phyloP scores from a whole-genome alignment of 2,797 vertebrate genomes.

The Sebastes vulpes region DNA sequence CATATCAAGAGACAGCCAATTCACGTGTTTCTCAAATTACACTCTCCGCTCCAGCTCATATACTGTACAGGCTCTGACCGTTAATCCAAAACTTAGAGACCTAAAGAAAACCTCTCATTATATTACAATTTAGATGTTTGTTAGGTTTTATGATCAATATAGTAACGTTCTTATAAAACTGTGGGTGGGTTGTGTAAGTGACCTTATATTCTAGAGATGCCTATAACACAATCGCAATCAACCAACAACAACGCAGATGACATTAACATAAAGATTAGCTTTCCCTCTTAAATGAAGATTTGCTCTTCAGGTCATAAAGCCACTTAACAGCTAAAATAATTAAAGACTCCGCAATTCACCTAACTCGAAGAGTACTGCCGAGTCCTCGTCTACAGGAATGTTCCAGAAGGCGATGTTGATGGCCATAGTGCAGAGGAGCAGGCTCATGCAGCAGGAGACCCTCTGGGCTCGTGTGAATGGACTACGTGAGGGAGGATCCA shows the following conservation, averaged over 20 bases:
- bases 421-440: conserved; percentile 90
- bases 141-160: background rate
- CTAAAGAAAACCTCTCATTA: background rate
- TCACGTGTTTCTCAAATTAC: background rate
- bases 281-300: background rate
- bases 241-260: background rate
- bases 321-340: background rate
- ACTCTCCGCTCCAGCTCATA: background rate
- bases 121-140: background rate
- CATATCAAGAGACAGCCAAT: background rate
- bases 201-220: background rate
- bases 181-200: background rate
- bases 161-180: background rate
- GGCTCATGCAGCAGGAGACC: conserved; percentile 89
- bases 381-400: conserved; percentile 70
- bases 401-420: conserved; percentile 92
- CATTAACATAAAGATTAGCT: background rate
- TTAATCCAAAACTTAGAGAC: background rate
- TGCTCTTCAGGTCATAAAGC: background rate
- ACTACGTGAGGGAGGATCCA: conserved; percentile 87
- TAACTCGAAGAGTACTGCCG: conserved; percentile 79
- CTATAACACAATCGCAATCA: background rate
- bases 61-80: background rate
- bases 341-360: conserved; percentile 65
- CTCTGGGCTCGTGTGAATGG: conserved; percentile 89